Base-by-base conservation (phyloP, 1,140 invertebrate genomes). In the Diprion similis region DNA sequence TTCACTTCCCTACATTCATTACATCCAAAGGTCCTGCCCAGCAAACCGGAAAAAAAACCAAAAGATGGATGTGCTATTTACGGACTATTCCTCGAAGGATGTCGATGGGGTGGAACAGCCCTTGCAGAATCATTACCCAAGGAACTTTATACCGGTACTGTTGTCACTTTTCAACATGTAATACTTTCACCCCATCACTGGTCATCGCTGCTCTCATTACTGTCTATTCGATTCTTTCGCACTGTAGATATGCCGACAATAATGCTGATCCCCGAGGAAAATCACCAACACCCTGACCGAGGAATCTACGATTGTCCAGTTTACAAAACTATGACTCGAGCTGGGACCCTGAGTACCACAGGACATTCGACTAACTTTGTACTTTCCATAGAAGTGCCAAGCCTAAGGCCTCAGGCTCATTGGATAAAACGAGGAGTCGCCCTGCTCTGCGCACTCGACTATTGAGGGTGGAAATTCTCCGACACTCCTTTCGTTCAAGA, bases 291-390 rank as follows among this genome's bases (percentile, higher is more conserved):
- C 71, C 79, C 88, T 1, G 70, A 75, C 15, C 72, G 70, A 64
- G 88, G 86, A 15, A 80, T 89, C 15, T 95, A 95, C 83, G 87
- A 89, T 72, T 94, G 93, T 82, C 95, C 94, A 0, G 90, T 94
- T 10, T 95, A 96, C 88, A 95, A 95, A 86, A 96, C 92, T 0
- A 88, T 89, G 76, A 88, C 88, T 74, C 88, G 94, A 69, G 91
- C 91, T 64, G 90, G 94, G 71, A 90, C 89, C n/a, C 79, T 95
- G 72, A 92, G 93, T 71, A 94, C 94, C n/a, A 92, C 94, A n/a
- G 91, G 94, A 24, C 92, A 95, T 83, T 95, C 94, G 1, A 95
- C 94, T 8, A 95, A 96, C 86, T 95, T 93, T 83, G 93, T 96
- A 15, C 83, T 95, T 73, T 89, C 92, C 13, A 91, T 95, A 68